Evolutionary conservation across 1,140 invertebrate species (phyloP).

Genomic region (Eriocheir sinensis): DNA sequence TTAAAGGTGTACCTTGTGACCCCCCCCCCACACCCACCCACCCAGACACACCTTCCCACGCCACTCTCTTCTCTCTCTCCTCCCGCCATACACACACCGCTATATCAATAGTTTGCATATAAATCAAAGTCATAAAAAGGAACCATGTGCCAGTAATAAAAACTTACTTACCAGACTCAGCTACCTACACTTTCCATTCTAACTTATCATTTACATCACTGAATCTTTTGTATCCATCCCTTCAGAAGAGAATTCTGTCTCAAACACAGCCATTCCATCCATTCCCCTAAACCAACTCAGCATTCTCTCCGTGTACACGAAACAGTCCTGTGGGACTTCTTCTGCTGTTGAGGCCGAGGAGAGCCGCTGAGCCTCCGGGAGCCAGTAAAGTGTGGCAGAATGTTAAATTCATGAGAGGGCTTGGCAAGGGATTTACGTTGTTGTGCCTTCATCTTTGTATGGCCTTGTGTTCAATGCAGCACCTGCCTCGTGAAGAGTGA

Average conservation of each 20-base stretch:
- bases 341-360: background rate
- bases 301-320: background rate
- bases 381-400: background rate
- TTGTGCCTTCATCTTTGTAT: background rate
- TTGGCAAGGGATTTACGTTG: background rate
- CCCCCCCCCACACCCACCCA: no score
- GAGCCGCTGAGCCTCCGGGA: background rate
- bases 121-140: no score
- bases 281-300: background rate
- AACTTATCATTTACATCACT: no score
- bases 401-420: conserved; percentile 24
- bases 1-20: no score
- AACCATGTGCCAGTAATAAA: no score
- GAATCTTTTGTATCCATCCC: no score
- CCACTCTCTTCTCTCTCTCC: no score
- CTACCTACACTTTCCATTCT: background rate
- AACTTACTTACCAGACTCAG: background rate
- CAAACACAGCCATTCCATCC: background rate
- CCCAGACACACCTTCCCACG: no score
- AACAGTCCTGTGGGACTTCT: background rate
- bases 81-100: no score
- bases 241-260: background rate
- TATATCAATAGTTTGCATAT: no score
- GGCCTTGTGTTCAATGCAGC: background rate
- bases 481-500: no score